Evolutionary conservation across 2,113 vertebrate genomes (phyloP).

Genomic region (Lycocorax pyrrhopterus): DNA sequence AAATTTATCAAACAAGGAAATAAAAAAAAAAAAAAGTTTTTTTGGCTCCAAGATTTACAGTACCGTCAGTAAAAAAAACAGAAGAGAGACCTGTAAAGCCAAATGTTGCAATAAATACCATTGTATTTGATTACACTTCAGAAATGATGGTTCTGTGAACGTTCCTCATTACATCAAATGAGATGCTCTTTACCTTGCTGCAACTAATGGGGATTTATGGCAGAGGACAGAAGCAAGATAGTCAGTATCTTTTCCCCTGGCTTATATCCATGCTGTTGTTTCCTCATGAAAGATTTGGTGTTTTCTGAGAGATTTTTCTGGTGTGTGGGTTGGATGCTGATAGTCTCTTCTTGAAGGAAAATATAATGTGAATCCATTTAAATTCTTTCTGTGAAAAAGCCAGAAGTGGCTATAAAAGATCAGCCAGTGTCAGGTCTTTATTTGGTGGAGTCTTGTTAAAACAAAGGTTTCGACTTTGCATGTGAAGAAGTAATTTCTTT

Average conservation of each 20-base stretch:
- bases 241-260: not conserved
- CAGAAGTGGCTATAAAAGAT: not conserved
- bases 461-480: not conserved
- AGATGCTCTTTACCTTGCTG: not conserved
- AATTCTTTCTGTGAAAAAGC: not conserved
- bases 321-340: not conserved
- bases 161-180: not conserved
- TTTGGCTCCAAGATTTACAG: not conserved
- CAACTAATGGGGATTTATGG: not conserved
- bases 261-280: not conserved
- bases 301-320: not conserved
- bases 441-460: not conserved
- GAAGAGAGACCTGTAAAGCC: not conserved
- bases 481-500: not conserved
- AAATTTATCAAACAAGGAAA: not conserved
- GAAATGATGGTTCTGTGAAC: not conserved
- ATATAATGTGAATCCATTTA: not conserved
- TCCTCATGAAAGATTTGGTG: not conserved
- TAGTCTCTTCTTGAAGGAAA: not conserved
- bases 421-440: not conserved
- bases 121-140: not conserved
- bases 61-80: not conserved
- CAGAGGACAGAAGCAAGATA: not conserved
- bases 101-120: not conserved
- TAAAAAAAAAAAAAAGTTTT: rapidly evolving